These are phyloP conservation scores for Oreochromis spilurus DNA, from an alignment of 2,113 vertebrate species.

Conservation along the genomic window DNA sequence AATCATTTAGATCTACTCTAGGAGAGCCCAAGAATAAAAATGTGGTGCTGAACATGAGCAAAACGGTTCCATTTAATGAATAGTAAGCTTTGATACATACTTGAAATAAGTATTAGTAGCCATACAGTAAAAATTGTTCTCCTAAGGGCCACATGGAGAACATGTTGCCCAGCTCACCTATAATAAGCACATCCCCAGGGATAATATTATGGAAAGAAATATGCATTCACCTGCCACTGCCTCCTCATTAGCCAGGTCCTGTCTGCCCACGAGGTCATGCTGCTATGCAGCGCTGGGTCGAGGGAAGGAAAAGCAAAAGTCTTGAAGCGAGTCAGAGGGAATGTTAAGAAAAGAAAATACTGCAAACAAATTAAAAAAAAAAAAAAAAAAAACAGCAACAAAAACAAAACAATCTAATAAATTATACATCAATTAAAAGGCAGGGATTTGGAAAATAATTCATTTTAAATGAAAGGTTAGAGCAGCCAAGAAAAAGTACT, in stretches of 20 bases:
- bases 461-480: background rate
- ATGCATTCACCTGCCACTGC: constrained; percentile 9
- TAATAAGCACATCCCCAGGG: constrained; percentile 8
- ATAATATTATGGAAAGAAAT: background rate
- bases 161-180: background rate
- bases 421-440: background rate
- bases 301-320: background rate
- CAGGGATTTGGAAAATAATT: background rate
- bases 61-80: background rate
- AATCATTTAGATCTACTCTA: background rate
- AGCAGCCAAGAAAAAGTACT: background rate
- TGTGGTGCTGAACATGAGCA: background rate
- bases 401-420: background rate
- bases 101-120: background rate
- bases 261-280: background rate
- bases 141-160: background rate
- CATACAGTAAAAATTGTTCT: background rate
- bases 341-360: background rate
- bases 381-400: background rate
- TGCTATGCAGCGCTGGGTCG: background rate
- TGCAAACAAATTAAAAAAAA: background rate
- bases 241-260: constrained; percentile 18
- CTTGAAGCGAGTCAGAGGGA: background rate
- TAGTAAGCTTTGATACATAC: background rate
- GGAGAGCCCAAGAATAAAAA: background rate